These are phyloP conservation scores for Equus przewalskii DNA, from an alignment of 2,113 vertebrate genomes.

Conservation along the genomic window DNA sequence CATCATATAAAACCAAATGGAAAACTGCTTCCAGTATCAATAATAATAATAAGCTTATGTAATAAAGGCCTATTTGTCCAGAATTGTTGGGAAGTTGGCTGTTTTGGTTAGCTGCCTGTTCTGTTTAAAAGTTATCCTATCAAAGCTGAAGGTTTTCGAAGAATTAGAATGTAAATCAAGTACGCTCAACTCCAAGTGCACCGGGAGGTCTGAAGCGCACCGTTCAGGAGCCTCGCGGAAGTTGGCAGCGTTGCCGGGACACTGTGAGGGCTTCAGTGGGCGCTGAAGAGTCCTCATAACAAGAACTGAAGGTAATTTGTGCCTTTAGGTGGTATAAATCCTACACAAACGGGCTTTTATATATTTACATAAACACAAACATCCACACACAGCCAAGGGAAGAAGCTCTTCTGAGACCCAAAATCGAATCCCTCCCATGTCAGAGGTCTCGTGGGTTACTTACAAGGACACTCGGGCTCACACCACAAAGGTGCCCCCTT, in stretches of 20 bases:
- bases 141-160: background rate
- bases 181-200: background rate
- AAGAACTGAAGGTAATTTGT: background rate
- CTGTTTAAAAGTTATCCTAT: background rate
- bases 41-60: background rate
- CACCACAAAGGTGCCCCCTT: background rate
- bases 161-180: background rate
- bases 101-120: background rate
- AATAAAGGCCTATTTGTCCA: background rate
- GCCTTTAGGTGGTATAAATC: background rate
- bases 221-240: background rate
- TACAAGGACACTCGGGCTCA: background rate
- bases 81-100: background rate
- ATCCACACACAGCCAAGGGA: background rate
- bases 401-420: background rate
- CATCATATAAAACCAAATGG: slow-evolving; percentile 41
- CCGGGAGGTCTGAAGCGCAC: background rate
- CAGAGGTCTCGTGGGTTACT: background rate
- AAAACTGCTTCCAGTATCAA: background rate
- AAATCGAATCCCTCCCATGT: background rate
- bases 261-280: background rate
- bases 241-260: background rate
- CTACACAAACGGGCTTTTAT: background rate
- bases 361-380: background rate
- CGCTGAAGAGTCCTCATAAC: background rate